Conservation (phyloP, 2,888 invertebrate species). For the Lutraria lutraria region DNA sequence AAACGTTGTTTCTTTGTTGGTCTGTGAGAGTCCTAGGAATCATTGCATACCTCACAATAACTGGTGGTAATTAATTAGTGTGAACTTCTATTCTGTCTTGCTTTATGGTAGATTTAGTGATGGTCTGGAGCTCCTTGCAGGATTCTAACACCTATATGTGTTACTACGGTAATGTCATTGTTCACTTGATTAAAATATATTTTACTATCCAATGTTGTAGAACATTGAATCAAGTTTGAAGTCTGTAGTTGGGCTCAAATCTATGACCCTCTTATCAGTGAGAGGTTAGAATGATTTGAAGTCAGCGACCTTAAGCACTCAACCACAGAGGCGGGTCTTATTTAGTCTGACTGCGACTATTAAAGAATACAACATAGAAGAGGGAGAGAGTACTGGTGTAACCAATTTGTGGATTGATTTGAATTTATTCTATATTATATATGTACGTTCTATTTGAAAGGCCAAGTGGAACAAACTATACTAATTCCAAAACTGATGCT, state of each 20-base stretch:
- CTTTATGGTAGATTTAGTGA: neutral
- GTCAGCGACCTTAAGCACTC: too few relatives aligned
- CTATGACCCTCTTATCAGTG: too few relatives aligned
- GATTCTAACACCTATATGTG: too few relatives aligned
- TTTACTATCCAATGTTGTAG: too few relatives aligned
- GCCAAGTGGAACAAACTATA: neutral
- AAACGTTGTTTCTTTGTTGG: neutral
- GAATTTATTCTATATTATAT: neutral
- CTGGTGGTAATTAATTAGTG: conserved; percentile 1
- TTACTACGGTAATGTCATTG: too few relatives aligned
- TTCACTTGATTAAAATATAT: too few relatives aligned
- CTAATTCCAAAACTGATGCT: neutral
- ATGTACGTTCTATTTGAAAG: neutral
- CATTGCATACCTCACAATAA: neutral
- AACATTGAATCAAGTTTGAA: too few relatives aligned
- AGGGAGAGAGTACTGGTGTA: neutral
- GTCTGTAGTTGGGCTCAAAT: too few relatives aligned
- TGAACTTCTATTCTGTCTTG: neutral
- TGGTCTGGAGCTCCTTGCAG: neutral
- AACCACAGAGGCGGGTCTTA: too few relatives aligned
- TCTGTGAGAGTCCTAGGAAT: neutral
- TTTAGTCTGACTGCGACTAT: too few relatives aligned
- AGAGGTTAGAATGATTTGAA: too few relatives aligned
- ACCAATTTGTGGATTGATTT: neutral
- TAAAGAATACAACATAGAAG: too few relatives aligned